Evolutionary conservation across 2,113 vertebrate species (phyloP), one percentile per base, ranked within the genome.

Genomic region (Rutilus rutilus): DNA sequence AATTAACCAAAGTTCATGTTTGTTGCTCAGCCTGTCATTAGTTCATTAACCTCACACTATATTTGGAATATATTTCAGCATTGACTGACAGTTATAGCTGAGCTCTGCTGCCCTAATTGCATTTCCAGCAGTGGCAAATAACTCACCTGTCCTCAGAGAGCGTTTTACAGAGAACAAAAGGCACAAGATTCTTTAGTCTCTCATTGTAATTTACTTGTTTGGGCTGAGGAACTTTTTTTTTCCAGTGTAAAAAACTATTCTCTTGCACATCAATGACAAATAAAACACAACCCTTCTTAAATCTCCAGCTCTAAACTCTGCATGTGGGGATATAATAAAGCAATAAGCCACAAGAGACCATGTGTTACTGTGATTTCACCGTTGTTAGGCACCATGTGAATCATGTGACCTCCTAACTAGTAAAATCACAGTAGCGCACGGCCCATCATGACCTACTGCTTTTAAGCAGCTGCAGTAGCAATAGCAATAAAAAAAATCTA

Each of bases 41-140:
- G 67, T 86, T 75, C 33, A 86, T 90, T 88, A 90, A 78, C 79
- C 85, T 77, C 50, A 10, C 23, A 27, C 85, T 88, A 85, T 87
- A 77, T 85, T 71, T 84, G 75, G 85, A 80, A 69, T 54, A 83
- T 15, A 25, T 39, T 85, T 80, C 85, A 86, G 57, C 42, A 54
- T 52, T 50, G 64, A 83, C 82, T 71, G 83, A 83, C 74, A 67
- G 36, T 86, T 71, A 60, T 50, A 71, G 39, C 33, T 77, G 80
- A 77, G 52, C 78, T 69, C 33, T 69, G 60, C 21, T 69, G 11
- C 12, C 74, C 21, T 71, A 52, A 65, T 76, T 52, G 64, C 42
- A 64, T 88, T 82, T 78, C 62, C 60, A 85, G 45, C 73, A n/a
- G 27, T 50, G 52, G 27, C 79, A 82, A 65, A 42, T 82, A 47